A percentile compares a stretch with the other conserved stretches of the same genome.
These are phyloP conservation scores for Zaprionus lachaisei DNA, from an alignment of 1,140 invertebrate genomes.

Conservation along the genomic window DNA sequence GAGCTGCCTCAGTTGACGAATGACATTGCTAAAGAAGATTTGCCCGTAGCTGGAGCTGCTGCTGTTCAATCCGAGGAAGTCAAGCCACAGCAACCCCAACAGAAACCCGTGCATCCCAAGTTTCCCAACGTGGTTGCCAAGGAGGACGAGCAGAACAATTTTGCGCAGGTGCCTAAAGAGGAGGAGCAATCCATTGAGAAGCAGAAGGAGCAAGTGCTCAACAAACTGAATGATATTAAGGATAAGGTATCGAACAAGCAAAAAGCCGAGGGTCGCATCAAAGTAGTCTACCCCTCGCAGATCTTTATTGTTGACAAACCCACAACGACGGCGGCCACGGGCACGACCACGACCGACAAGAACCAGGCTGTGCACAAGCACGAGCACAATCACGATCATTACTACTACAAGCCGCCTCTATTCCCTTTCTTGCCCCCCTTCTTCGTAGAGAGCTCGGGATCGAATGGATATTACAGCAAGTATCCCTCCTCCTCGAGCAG, in stretches of 20 bases:
- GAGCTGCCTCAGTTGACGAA: constrained; percentile 2
- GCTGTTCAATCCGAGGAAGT: constrained; percentile 2
- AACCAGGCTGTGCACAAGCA: neutral
- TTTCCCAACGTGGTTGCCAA: constrained; percentile 19
- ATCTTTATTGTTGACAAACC: constrained; percentile 10
- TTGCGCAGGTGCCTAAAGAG: neutral
- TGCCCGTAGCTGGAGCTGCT: neutral
- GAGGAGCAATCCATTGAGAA: neutral
- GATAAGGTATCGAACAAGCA: constrained; percentile 7
- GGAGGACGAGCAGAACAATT: neutral
- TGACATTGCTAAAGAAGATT: neutral
- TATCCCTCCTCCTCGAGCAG: neutral
- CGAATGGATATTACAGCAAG: constrained; percentile 13
- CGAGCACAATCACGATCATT: constrained; percentile 12
- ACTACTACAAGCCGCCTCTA: constrained; percentile 26
- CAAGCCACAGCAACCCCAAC: neutral
- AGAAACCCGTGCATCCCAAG: constrained; percentile 7
- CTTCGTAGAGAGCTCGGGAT: constrained; percentile 4
- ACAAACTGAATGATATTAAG: constrained; percentile 25
- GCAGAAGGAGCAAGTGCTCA: neutral
- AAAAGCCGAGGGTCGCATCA: constrained; percentile 11
- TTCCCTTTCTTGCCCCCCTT: constrained; percentile 18
- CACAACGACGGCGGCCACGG: neutral
- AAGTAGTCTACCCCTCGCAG: neutral
- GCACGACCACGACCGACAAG: neutral